Base-by-base conservation (phyloP, 2,113 vertebrate genomes). In the Heptranchias perlo region DNA sequence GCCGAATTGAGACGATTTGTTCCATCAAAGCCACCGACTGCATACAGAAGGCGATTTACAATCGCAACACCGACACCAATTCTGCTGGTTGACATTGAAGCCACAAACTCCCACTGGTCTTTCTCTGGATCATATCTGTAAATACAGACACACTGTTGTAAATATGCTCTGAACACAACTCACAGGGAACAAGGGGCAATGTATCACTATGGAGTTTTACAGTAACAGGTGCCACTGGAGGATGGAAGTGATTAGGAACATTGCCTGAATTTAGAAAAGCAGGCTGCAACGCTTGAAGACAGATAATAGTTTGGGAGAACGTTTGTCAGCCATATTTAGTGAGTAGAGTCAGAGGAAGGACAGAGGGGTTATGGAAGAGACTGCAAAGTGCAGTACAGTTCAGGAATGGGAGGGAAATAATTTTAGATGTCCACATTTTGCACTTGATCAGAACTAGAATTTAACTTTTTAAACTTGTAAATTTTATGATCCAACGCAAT, bases 31-130 rank as follows among this genome's bases (percentile, higher is more conserved):
- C 99, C 99, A 0, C 99, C 99, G 0, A 99, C 98, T 0, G 99
- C 99, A 4, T 99, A 99, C 10, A 99, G 98, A 95, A 99, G 97
- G 0, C 98, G 98, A 97, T 98, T 99, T 52, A 99, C 98, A 69
- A 99, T 99, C 0, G 99, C 98, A 96, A 99, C 99, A 0, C 99
- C 98, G 44, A 99, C 99, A 0, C 99, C 99, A 0, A 99, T 99
- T 82, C 99, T 98, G 0, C 98, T 97, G 0, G 98, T 98, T 97
- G 98, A 97, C 99, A 99, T 99, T 0, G 98, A 97, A 0, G 98
- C 98, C 4, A 99, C 98, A 96, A 98, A 96, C 89, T 98, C 98
- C 99, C 99, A 99, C 84, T 98, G 97, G 54, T 99, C 98, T 89
- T 97, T 97, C 96, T 99, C 99, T 0, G 99, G 99, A 96, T 99